These are phyloP conservation scores for Onychostruthus taczanowskii DNA, from an alignment of 2,113 vertebrate genomes.

Conservation along the genomic window DNA sequence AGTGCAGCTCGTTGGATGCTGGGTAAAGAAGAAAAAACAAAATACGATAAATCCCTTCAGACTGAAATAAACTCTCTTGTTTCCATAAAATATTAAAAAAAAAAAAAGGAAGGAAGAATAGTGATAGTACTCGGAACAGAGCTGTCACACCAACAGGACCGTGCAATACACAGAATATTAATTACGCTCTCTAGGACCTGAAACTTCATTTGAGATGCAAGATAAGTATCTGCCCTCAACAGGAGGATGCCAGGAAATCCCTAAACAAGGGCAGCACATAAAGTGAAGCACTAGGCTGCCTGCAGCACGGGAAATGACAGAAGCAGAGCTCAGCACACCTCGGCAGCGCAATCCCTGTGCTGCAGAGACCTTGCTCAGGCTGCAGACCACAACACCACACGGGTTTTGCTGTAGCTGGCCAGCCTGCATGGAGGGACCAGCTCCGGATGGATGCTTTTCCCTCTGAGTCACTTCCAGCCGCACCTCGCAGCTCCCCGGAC, in stretches of 20 bases:
- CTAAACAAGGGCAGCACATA: background rate
- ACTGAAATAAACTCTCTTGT: background rate
- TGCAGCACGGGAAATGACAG: background rate
- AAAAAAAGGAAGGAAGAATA: background rate
- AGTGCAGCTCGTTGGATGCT: slow-evolving; percentile 94
- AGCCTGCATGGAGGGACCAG: background rate
- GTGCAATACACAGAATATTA: background rate
- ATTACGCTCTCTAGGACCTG: background rate
- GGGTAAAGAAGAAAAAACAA: background rate
- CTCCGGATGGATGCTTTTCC: background rate
- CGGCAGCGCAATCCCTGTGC: accelerated
- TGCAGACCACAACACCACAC: background rate
- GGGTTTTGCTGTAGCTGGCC: background rate
- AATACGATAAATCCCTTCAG: background rate
- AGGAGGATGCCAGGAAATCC: background rate
- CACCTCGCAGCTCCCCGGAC: background rate
- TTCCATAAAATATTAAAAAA: background rate
- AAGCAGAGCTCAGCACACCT: background rate
- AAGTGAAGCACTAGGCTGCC: background rate
- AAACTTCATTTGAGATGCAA: background rate
- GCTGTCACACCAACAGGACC: background rate
- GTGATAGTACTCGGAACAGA: background rate
- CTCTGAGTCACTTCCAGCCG: background rate
- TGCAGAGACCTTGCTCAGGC: background rate
- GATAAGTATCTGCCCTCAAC: background rate